Percentiles rank a stretch among this genome's conserved stretches.
These are phyloP conservation scores for Heptranchias perlo DNA, from an alignment of 2,113 vertebrate genomes.

Conservation along the genomic window DNA sequence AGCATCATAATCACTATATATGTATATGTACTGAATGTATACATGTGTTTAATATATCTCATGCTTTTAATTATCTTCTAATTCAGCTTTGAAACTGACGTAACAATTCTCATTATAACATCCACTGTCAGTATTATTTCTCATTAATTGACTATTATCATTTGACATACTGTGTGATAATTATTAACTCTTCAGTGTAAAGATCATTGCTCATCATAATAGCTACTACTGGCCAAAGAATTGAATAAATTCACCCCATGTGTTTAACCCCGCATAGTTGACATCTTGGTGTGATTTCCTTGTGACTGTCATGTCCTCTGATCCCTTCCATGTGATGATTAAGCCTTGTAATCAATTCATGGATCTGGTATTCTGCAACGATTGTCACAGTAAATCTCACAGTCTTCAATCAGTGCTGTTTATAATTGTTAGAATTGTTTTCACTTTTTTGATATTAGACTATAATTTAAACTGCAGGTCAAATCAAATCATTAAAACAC, in stretches of 20 bases:
- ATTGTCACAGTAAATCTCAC: background rate
- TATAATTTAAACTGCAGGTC: background rate
- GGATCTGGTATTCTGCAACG: background rate
- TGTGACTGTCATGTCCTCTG: background rate
- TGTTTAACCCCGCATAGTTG: background rate
- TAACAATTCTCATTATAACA: background rate
- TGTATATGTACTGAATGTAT: background rate
- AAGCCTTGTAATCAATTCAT: too few species aligned
- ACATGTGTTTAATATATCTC: background rate
- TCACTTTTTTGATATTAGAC: background rate
- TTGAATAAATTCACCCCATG: background rate
- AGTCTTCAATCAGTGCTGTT: background rate
- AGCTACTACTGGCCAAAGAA: background rate
- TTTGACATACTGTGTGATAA: background rate
- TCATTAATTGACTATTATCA: background rate
- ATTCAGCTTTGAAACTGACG: background rate
- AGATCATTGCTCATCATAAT: background rate
- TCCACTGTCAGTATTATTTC: background rate
- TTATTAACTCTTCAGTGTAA: background rate
- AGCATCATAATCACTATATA: background rate
- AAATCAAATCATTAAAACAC: background rate
- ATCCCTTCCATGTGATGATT: background rate
- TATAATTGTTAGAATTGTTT: background rate
- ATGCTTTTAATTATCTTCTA: background rate
- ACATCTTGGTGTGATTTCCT: background rate